phyloP scores from a whole-genome alignment of 2,113 vertebrate genomes.

The Nibea albiflora region DNA sequence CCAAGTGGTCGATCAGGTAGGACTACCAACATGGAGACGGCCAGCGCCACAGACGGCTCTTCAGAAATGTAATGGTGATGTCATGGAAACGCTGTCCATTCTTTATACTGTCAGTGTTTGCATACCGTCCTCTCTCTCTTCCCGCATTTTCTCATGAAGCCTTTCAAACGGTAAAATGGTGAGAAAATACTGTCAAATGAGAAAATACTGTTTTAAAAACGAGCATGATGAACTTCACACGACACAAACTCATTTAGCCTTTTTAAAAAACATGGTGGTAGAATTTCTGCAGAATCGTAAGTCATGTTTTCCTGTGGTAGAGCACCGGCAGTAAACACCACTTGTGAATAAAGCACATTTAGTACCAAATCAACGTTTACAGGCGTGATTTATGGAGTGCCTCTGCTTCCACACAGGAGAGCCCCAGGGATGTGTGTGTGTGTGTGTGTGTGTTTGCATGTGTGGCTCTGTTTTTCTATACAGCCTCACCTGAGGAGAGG shows the following conservation, averaged over 20 bases:
- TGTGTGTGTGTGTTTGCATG: slow-evolving; percentile 19
- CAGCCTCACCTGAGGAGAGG: slow-evolving; percentile 45
- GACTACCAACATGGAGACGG: too few species aligned
- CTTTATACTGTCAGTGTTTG: too few species aligned
- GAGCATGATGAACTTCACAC: not conserved
- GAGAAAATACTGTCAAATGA: too few species aligned
- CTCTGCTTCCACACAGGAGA: slow-evolving; percentile 39
- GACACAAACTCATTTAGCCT: not conserved
- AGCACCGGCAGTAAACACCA: slow-evolving; percentile 71
- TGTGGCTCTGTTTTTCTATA: slow-evolving; percentile 25
- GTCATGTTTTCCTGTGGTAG: slow-evolving; percentile 57
- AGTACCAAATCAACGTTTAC: slow-evolving; percentile 77
- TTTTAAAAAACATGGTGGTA: not conserved
- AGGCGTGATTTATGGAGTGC: slow-evolving; percentile 74
- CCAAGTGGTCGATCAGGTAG: too few species aligned
- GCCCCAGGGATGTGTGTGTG: slow-evolving; percentile 4
- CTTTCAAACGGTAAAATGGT: not conserved
- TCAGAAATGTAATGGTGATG: too few species aligned
- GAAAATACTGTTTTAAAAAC: too few species aligned
- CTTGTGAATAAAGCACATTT: slow-evolving; percentile 71
- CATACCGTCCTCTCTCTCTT: not conserved
- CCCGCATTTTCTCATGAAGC: not conserved
- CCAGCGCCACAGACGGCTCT: too few species aligned
- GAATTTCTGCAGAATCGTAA: slow-evolving; percentile 26
- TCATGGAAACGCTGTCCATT: too few species aligned